phyloP scores from a whole-genome alignment of 2,888 invertebrate genomes.

The Drosophila melanosoma region DNA sequence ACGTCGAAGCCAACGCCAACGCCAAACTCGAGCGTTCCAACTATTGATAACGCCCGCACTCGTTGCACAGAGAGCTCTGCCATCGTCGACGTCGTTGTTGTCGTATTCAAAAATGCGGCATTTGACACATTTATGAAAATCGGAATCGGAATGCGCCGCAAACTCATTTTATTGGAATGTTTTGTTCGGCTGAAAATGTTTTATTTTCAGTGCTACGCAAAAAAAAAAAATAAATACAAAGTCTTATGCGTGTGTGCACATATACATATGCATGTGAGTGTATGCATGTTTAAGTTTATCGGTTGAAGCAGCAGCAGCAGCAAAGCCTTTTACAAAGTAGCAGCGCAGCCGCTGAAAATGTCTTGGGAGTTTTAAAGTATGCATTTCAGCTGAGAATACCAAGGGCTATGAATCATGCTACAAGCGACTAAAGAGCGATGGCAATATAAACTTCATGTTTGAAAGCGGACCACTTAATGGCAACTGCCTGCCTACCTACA shows the following conservation, averaged over 20 bases:
- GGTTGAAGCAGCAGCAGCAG: constrained; percentile 5
- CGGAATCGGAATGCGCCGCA: constrained; percentile 76
- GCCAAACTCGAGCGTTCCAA: constrained; percentile 18
- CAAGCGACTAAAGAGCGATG: constrained; percentile 12
- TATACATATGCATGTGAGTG: neutral
- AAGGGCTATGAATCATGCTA: constrained; percentile 47
- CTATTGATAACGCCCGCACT: constrained; percentile 57
- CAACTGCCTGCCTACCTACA: neutral
- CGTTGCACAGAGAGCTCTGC: constrained; percentile 24
- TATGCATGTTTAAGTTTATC: constrained; percentile 15
- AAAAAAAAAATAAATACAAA: neutral
- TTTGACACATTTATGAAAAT: constrained; percentile 81
- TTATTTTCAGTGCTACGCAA: constrained; percentile 55
- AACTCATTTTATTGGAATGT: constrained; percentile 80
- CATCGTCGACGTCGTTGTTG: constrained; percentile 30
- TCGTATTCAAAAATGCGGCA: constrained; percentile 74
- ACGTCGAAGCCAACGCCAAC: constrained; percentile 30
- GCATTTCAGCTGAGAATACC: constrained; percentile 42
- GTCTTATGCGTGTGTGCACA: constrained; percentile 14
- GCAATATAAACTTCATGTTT: constrained; percentile 21
- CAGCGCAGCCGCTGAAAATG: constrained; percentile 19
- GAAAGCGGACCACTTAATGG: constrained; percentile 28
- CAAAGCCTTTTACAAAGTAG: constrained; percentile 37
- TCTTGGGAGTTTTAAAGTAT: constrained; percentile 36
- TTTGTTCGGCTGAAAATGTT: constrained; percentile 63